Evolutionary conservation across 2,888 invertebrate genomes (phyloP), one percentile per base, ranked within the genome.

Genomic region (Mermis nigrescens): DNA sequence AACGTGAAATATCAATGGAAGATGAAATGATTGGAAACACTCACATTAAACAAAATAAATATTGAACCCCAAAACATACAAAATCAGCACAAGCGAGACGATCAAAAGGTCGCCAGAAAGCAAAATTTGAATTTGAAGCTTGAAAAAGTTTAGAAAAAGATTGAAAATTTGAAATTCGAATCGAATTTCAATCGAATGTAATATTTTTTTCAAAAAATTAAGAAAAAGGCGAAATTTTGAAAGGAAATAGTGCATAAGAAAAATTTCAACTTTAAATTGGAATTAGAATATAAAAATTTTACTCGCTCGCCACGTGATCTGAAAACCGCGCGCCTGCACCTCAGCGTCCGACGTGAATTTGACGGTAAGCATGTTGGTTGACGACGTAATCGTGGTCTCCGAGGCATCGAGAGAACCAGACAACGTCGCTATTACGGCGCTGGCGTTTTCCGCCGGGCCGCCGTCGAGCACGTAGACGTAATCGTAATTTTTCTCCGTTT

Each of bases 351-450:
- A 85, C 69, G 87, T 86, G 76, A 95, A 95, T 76, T 91, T 91
- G 63, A 95, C 82, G 63, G 92, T 89, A 88, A 95, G 90, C 71
- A 94, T 90, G 76, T 95, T 95, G 56, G 92, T 91, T 48, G 90
- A 90, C 2, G 92, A 92, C 29, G 89, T 87, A 73, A 84, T 69
- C 3, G 63, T 63, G 38, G 89, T 24, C 85, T 81, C 72, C 83
- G 83, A 65, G 82, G 85, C 57, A 84, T 82, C 65, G 89, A 76
- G 71, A n/a, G 46, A 31, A 64, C 94, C 94, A 15, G 92, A 91
- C 31, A 94, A 77, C 15, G 90, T 89, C 1, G 88, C 89, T 71
- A 92, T 78, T 68, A 84, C 87, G 7, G 87, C 86, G 45, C 88
- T 86, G 70, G 88, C 86, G 67, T 90, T 87, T 77, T 91, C 90